Conservation (phyloP, 2,888 invertebrate species). For the Athalia circularis region DNA sequence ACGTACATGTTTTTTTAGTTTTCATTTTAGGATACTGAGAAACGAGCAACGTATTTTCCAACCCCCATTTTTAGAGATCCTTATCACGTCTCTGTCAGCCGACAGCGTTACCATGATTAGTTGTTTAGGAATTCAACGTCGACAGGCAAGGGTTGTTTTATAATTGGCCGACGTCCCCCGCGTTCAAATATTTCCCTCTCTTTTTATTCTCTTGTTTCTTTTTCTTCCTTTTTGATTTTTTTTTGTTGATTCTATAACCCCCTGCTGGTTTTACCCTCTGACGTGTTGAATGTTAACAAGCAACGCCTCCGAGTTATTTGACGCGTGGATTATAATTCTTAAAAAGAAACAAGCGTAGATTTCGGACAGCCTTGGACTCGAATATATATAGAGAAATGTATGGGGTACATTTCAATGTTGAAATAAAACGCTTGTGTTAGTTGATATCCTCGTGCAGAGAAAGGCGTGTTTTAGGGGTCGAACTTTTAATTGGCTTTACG, state of each 20-base stretch:
- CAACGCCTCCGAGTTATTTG: conserved; percentile 49
- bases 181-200: conserved; percentile 30
- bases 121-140: conserved; percentile 50
- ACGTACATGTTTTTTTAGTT: conserved; percentile 25
- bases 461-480: conserved; percentile 56
- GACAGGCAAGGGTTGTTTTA: conserved; percentile 56
- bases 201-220: neutral
- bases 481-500: conserved; percentile 58
- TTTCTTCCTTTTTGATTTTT: neutral
- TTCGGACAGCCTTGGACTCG: conserved; percentile 16
- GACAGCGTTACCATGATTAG: conserved; percentile 57
- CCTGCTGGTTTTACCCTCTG: conserved; percentile 51
- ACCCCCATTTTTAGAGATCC: conserved; percentile 50
- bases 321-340: conserved; percentile 47
- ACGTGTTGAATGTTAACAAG: conserved; percentile 53
- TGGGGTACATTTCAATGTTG: neutral
- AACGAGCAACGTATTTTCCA: too few species aligned
- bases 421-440: too few species aligned
- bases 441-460: conserved; percentile 11
- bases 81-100: conserved; percentile 56
- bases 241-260: conserved; percentile 49
- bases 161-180: conserved; percentile 53
- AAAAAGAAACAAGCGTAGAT: conserved; percentile 21
- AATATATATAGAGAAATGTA: conserved; percentile 1
- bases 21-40: neutral